phyloP scores from a whole-genome alignment of 1,140 invertebrate species.

The Capitella teleta region DNA sequence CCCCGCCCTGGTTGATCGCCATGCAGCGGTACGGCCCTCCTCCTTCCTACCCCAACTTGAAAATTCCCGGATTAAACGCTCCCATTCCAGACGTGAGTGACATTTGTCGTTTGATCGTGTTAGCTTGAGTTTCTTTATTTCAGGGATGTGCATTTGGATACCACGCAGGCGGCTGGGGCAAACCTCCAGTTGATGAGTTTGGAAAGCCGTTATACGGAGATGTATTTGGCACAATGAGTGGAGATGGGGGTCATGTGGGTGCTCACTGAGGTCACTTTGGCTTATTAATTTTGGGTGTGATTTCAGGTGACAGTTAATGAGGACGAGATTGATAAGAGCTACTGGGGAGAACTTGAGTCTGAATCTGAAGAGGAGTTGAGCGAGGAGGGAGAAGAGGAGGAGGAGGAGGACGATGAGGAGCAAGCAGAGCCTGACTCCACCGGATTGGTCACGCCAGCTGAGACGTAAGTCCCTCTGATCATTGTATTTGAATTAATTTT shows the following conservation, averaged over 20 bases:
- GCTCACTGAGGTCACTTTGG: not conserved
- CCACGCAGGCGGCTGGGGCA: conserved; percentile 96
- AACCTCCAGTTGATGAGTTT: conserved; percentile 98
- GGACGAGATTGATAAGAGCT: conserved; percentile 73
- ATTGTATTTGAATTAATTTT: no score
- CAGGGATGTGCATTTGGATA: conserved; percentile 97
- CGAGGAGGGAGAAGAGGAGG: conserved; percentile 55
- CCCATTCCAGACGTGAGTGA: conserved; percentile 38
- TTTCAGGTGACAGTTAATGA: conserved; percentile 49
- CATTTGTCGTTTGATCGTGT: conserved; percentile 8
- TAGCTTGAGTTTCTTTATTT: conserved; percentile 30
- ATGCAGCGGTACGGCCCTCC: conserved; percentile 99
- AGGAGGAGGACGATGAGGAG: conserved; percentile 50
- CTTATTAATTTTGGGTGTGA: not conserved
- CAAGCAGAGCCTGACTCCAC: conserved; percentile 45
- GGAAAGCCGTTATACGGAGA: conserved; percentile 97
- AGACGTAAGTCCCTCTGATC: conserved; percentile 31
- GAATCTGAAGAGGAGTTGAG: conserved; percentile 65
- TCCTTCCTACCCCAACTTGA: conserved; percentile 96
- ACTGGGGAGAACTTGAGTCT: conserved; percentile 84
- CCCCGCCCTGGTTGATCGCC: conserved; percentile 98
- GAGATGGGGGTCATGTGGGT: conserved; percentile 28
- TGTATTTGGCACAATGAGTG: conserved; percentile 68
- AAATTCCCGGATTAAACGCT: conserved; percentile 71
- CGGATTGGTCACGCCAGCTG: conserved; percentile 48